phyloP scores from a whole-genome alignment of 2,797 vertebrate genomes.

The Xerus rutilus region DNA sequence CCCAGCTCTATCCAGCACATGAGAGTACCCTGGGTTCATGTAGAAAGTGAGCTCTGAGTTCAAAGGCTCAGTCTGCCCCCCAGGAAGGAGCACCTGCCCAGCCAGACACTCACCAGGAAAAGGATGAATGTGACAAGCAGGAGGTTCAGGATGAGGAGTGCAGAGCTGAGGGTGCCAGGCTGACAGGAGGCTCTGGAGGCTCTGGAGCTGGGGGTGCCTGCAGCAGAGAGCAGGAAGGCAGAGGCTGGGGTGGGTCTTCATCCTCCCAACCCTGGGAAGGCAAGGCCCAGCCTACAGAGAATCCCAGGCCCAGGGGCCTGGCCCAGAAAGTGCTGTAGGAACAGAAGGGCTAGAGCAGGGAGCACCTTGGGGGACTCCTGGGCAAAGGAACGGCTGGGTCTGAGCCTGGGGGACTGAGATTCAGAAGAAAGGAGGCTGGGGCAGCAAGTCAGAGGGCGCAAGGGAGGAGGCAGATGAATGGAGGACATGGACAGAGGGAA shows the following conservation, averaged over 20 bases:
- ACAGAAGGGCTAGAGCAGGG: not conserved
- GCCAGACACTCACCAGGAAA: constrained; percentile 56
- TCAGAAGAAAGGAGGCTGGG: not conserved
- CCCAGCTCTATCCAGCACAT: not conserved
- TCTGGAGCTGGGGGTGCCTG: not conserved
- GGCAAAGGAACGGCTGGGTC: not conserved
- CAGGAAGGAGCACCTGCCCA: not conserved
- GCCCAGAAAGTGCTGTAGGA: not conserved
- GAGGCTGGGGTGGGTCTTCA: not conserved
- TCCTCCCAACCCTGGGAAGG: not conserved
- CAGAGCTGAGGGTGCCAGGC: not conserved
- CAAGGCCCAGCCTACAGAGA: not conserved
- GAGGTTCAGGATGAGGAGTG: not conserved
- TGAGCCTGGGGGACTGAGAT: not conserved
- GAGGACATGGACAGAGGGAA: not conserved
- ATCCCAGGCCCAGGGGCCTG: not conserved
- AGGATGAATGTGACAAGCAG: not conserved
- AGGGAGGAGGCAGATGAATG: not conserved
- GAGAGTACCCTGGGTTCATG: not conserved
- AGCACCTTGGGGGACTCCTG: not conserved
- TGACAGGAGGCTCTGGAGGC: not conserved
- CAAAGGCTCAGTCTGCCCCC: not conserved
- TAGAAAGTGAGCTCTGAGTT: no score
- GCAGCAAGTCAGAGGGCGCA: no score
- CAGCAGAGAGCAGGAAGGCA: not conserved